Conservation (phyloP, 1,140 invertebrate genomes). For the Brachystomella parvula region DNA sequence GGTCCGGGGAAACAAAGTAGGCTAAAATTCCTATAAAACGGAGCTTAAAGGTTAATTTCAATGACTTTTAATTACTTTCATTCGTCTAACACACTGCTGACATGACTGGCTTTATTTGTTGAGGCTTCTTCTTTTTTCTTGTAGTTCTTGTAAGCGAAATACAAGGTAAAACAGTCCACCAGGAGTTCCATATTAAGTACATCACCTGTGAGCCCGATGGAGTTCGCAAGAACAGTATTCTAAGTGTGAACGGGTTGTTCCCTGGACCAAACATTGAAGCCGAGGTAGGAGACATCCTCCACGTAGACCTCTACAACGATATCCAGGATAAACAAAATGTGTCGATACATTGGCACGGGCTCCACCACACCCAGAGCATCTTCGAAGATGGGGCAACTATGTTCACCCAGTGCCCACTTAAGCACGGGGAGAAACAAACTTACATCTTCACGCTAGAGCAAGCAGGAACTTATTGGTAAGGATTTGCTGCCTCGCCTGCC, state of each 20-base stretch:
- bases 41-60: too few relatives aligned
- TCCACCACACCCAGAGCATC: neutral
- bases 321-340: slow-evolving; percentile 25
- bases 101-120: too few relatives aligned
- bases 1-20: too few relatives aligned
- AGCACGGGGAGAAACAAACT: neutral
- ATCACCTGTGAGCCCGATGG: slow-evolving; percentile 23
- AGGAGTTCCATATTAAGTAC: slow-evolving; percentile 22
- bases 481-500: too few relatives aligned
- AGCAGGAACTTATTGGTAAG: slow-evolving; percentile 26
- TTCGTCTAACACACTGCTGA: too few relatives aligned
- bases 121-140: too few relatives aligned
- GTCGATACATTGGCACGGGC: slow-evolving; percentile 23
- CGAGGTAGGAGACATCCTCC: slow-evolving; percentile 15
- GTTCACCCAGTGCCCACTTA: slow-evolving; percentile 25
- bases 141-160: too few relatives aligned
- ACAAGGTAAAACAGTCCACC: neutral
- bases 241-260: slow-evolving; percentile 22
- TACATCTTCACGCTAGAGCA: slow-evolving; percentile 18
- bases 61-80: too few relatives aligned
- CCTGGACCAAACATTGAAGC: slow-evolving; percentile 22
- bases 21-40: too few relatives aligned
- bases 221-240: slow-evolving; percentile 17
- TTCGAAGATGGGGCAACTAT: slow-evolving; percentile 23
- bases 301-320: neutral